Evolutionary conservation across 2,113 vertebrate species (phyloP).

Genomic region (Peromyscus maniculatus): DNA sequence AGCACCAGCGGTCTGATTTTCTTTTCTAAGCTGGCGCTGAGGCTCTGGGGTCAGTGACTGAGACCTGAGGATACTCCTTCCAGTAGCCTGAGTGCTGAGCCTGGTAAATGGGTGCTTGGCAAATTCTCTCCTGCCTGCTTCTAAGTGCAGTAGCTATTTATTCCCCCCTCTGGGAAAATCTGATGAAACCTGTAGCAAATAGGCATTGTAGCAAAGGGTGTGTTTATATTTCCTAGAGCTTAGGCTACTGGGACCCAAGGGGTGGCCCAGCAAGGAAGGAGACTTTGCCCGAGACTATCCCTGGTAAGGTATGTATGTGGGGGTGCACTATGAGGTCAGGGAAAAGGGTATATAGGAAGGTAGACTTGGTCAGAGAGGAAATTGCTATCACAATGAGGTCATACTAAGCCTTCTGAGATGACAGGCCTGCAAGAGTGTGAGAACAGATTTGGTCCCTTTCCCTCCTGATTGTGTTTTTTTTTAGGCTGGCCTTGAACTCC

Average conservation of each 20-base stretch:
- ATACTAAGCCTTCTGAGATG: neutral
- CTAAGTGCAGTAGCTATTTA: neutral
- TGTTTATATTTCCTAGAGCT: slow-evolving; percentile 19
- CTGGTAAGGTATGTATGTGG: neutral
- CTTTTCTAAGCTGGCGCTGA: neutral
- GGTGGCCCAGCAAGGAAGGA: neutral
- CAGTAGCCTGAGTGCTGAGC: neutral
- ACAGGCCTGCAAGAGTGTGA: neutral
- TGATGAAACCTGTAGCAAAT: slow-evolving; percentile 7
- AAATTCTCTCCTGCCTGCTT: neutral
- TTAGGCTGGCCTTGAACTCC: neutral
- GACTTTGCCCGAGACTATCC: neutral
- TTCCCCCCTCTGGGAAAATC: slow-evolving; percentile 29
- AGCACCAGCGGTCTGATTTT: neutral
- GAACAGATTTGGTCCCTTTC: neutral
- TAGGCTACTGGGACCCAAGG: neutral
- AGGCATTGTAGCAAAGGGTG: neutral
- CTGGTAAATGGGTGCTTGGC: neutral
- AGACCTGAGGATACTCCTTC: neutral
- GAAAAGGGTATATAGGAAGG: neutral
- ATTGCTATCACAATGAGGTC: neutral
- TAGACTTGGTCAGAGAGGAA: neutral
- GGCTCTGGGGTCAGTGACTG: no score
- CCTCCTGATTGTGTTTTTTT: neutral
- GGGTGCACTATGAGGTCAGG: fast-evolving